A percentile compares a stretch with the other conserved stretches of the same genome.
These are phyloP conservation scores for Anastatus disparis DNA, from an alignment of 1,140 invertebrate species.

Conservation along the genomic window DNA sequence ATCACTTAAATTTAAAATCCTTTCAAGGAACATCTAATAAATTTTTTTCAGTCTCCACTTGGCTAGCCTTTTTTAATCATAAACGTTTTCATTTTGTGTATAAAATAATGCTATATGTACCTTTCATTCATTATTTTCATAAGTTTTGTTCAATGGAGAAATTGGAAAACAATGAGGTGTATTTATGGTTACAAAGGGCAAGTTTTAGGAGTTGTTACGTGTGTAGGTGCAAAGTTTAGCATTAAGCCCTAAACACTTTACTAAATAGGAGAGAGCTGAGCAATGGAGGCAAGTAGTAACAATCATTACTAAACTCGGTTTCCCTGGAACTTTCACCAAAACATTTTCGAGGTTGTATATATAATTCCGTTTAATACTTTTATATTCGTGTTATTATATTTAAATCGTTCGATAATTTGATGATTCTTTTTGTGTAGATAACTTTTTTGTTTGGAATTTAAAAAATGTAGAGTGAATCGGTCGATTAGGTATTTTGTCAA, in stretches of 20 bases:
- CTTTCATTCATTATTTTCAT: neutral
- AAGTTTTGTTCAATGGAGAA: neutral
- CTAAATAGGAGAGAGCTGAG: slow-evolving; percentile 11
- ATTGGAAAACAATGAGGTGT: neutral
- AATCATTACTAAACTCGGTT: slow-evolving; percentile 25
- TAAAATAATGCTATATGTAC: neutral
- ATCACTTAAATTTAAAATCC: neutral
- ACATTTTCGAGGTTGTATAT: neutral
- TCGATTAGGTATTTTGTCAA: too few relatives aligned
- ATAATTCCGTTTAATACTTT: neutral
- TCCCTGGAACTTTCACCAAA: neutral
- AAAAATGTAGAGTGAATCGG: too few relatives aligned
- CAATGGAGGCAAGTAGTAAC: slow-evolving; percentile 1
- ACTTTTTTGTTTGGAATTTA: too few relatives aligned
- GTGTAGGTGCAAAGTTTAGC: slow-evolving; percentile 4
- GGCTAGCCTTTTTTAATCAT: too few relatives aligned
- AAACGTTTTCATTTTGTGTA: too few relatives aligned
- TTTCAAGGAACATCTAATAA: too few relatives aligned
- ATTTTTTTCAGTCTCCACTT: too few relatives aligned
- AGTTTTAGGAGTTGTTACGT: neutral
- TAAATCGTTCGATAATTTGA: too few relatives aligned
- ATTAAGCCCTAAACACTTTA: slow-evolving; percentile 11
- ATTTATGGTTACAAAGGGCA: neutral
- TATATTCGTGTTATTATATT: neutral
- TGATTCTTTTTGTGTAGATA: too few relatives aligned